Conservation (phyloP, 2,797 vertebrate species). For the Myotis planiceps region DNA sequence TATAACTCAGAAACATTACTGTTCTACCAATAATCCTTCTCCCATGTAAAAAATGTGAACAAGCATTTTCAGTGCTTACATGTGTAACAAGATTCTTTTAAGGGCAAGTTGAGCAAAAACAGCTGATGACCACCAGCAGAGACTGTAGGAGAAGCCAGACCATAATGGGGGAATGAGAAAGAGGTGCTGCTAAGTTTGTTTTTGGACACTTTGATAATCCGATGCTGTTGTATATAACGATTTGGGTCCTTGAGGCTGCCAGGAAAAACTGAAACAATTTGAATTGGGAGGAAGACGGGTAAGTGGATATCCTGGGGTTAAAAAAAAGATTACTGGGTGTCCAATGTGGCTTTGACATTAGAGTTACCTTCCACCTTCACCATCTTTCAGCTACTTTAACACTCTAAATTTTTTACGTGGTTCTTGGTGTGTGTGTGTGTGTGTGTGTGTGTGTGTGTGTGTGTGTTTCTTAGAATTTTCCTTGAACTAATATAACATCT, state of each 20-base stretch:
- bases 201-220: background rate
- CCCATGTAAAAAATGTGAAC: background rate
- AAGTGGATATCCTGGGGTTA: background rate
- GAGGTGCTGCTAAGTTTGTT: background rate
- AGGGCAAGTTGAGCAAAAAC: background rate
- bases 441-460: background rate
- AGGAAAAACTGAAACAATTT: background rate
- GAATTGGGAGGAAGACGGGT: background rate
- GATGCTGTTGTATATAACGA: background rate
- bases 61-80: background rate
- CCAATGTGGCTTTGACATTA: background rate
- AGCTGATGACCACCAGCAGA: background rate
- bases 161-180: background rate
- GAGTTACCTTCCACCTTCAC: background rate
- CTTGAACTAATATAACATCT: background rate
- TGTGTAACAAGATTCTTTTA: background rate
- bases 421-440: background rate
- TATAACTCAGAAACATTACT: background rate
- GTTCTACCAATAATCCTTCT: background rate
- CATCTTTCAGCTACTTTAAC: background rate
- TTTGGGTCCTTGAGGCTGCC: background rate
- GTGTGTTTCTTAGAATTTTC: background rate
- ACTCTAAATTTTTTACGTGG: background rate
- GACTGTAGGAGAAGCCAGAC: background rate
- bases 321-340: background rate